Conservation (phyloP, 2,113 vertebrate genomes). For the Sander lucioperca region DNA sequence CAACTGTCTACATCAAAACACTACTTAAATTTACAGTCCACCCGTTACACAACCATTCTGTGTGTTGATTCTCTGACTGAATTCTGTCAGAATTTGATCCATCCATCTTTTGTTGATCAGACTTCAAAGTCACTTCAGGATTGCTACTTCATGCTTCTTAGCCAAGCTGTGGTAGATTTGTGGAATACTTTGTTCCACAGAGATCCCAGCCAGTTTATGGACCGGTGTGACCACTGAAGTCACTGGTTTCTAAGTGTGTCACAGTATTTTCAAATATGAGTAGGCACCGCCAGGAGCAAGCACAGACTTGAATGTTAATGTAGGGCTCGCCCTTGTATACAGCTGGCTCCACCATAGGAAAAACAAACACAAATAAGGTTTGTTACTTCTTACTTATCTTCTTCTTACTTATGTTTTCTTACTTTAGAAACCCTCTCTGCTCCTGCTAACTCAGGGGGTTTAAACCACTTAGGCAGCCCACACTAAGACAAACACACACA, state of each 20-base stretch:
- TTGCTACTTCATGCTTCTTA: neutral
- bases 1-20: neutral
- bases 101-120: neutral
- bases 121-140: neutral
- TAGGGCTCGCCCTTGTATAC: neutral
- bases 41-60: neutral
- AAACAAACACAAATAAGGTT: conserved; percentile 22
- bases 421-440: neutral
- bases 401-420: neutral
- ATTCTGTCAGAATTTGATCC: neutral
- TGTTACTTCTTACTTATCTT: conserved; percentile 3
- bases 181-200: neutral
- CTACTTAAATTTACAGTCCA: neutral
- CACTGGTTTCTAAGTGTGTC: neutral
- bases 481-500: conserved; percentile 10
- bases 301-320: conserved; percentile 23
- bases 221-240: conserved; percentile 26
- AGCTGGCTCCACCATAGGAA: neutral
- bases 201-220: conserved; percentile 1
- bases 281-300: neutral
- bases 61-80: neutral
- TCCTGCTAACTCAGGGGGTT: conserved; percentile 4
- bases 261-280: conserved; percentile 12
- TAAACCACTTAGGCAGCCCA: conserved; percentile 5
- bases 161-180: neutral